Evolutionary conservation across 2,888 invertebrate species (phyloP), one percentile per base, ranked within the genome.

Genomic region (Dinocampus coccinellae): DNA sequence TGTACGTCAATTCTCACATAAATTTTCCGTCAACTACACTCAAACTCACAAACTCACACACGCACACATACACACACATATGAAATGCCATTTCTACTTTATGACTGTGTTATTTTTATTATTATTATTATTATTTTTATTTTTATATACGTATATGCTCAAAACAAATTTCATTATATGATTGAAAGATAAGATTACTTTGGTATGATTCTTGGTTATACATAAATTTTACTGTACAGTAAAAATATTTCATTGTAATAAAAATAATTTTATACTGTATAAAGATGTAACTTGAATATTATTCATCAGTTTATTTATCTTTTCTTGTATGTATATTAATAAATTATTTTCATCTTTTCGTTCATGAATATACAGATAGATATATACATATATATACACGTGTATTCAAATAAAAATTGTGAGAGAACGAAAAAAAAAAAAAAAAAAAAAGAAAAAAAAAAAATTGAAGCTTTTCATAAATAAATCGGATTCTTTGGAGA

Each of bases 401-500:
- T 42, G 42, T n/a, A 13, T 11, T 42, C 36, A 36, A 53, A 22
- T 53, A 22, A 53, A n/a, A 53, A 53, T 53, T 53, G 11, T 0
- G 52, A 53, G 52, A 53, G 20, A 53, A 53, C 20, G 20, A 2
- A n/a, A n/a, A n/a, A n/a, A n/a, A n/a, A n/a, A n/a, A n/a, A n/a
- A n/a, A n/a, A n/a, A n/a, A 29, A 29, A 29, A 29, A 29, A 29
- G 7, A 29, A 29, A 29, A 4, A 29, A 29, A 4, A 29, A 29
- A 29, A 4, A 2, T 26, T 53, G 2, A 16, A 16, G 3, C n/a
- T 58, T 33, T 33, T 11, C 26, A 58, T 33, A 34, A 29, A 58
- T 58, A 58, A 58, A 33, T 58, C 29, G 6, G 58, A 58, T 33
- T 58, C 58, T 58, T 58, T 33, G 9, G 16, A 16, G 33, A 34